Conservation (phyloP, 2,113 vertebrate genomes). For the rabbit (Oryctolagus cuniculus) region mOryCun1.1 NC_091448.1:59971001-59971500, state of each 20-base stretch:
- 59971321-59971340: background rate
- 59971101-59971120: conserved; percentile 73
- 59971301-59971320: background rate
- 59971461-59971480: too few species aligned
- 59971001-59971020: conserved; percentile 15
- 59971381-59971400: background rate
- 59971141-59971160: conserved; percentile 99
- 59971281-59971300: background rate
- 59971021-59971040: conserved; percentile 26
- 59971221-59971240: background rate
- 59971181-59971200: conserved; percentile 90
- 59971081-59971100: conserved; percentile 29
- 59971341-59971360: background rate
- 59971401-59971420: too few species aligned
- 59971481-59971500: too few species aligned
- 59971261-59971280: too few species aligned
- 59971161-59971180: conserved; percentile 97
- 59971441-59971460: too few species aligned
- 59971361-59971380: conserved; percentile 8
- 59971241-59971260: background rate
- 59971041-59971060: conserved; percentile 32
- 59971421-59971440: too few species aligned
- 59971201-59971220: background rate
- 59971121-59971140: conserved; percentile 94
- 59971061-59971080: conserved; percentile 26